A percentile compares a stretch with the other conserved stretches of the same genome.
Conservation (phyloP, 2,113 vertebrate species). For the Sylvietta virens region DNA sequence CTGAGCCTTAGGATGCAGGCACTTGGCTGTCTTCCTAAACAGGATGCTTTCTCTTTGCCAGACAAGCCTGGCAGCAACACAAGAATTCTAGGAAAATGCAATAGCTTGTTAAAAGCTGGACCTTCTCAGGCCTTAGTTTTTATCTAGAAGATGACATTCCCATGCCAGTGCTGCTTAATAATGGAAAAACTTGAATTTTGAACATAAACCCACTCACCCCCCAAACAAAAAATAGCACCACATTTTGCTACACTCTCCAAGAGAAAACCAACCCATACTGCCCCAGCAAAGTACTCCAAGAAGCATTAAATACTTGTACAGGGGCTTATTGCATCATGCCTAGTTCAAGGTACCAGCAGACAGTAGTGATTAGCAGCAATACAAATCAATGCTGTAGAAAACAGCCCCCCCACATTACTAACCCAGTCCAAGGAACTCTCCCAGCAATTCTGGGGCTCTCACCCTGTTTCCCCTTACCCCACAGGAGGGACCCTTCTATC, state of each 20-base stretch:
- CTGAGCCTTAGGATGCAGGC: not conserved
- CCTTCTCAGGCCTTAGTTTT: not conserved
- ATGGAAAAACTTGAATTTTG: not conserved
- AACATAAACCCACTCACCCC: not conserved
- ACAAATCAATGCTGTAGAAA: not conserved
- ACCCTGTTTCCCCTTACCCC: not conserved
- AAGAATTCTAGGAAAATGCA: not conserved
- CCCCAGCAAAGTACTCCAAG: not conserved
- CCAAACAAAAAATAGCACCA: not conserved
- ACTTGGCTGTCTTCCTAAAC: not conserved
- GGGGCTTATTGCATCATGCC: not conserved
- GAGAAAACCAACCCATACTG: not conserved
- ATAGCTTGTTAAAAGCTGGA: not conserved
- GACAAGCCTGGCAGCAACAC: not conserved
- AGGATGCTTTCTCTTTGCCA: not conserved
- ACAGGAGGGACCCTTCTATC: not conserved
- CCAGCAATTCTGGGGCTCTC: not conserved
- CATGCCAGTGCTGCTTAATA: not conserved
- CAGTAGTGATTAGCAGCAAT: not conserved
- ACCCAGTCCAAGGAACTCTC: not conserved
- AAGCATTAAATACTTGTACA: not conserved
- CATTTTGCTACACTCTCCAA: not conserved
- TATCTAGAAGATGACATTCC: not conserved
- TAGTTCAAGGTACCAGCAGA: not conserved
- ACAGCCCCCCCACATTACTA: not conserved